Conservation (phyloP, 2,113 vertebrate species). For the Riparia riparia region DNA sequence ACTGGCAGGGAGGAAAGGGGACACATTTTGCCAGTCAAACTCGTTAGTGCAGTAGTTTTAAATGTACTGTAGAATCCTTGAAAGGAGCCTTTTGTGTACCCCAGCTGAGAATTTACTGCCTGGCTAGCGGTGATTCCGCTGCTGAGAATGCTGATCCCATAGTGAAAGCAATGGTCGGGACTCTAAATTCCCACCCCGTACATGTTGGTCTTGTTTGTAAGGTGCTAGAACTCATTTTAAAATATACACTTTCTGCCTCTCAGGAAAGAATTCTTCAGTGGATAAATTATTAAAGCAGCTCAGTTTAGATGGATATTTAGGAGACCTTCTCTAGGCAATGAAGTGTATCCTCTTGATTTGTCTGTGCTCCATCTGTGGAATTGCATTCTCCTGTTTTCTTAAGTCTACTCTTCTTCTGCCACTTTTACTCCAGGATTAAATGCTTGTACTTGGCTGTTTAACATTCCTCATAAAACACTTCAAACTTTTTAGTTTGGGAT, state of each 20-base stretch:
- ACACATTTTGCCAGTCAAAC: background rate
- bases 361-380: background rate
- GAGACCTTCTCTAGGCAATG: background rate
- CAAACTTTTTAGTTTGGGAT: background rate
- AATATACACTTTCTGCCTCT: background rate
- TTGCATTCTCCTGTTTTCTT: background rate
- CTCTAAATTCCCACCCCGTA: background rate
- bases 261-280: background rate
- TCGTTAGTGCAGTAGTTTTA: background rate
- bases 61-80: background rate
- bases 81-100: background rate
- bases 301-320: background rate
- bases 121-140: background rate
- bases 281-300: background rate
- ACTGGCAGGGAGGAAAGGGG: background rate
- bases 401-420: background rate
- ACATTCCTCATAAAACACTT: background rate
- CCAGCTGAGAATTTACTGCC: background rate
- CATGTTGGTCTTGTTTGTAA: background rate
- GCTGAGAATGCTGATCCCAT: background rate
- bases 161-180: fast-evolving
- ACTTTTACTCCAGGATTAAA: background rate
- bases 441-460: background rate
- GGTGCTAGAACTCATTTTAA: background rate
- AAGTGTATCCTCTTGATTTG: background rate